These are phyloP conservation scores for Glossosoma conforme DNA, from an alignment of 1,140 invertebrate species.

Conservation along the genomic window DNA sequence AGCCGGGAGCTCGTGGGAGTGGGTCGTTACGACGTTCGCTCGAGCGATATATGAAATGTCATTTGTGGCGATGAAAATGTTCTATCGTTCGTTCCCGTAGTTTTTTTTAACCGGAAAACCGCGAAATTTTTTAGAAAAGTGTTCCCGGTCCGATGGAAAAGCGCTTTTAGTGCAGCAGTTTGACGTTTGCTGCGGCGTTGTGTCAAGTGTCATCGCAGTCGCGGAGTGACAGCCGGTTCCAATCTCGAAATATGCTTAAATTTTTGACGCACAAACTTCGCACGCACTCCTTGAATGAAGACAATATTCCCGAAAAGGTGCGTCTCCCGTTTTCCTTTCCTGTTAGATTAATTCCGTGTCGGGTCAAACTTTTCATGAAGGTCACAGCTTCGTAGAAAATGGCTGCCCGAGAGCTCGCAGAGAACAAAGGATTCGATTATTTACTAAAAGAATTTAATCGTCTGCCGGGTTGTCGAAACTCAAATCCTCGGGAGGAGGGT, in stretches of 20 bases:
- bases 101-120: not conserved
- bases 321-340: constrained; percentile 39
- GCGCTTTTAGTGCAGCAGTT: not conserved
- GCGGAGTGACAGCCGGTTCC: constrained; percentile 31
- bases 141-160: constrained; percentile 9
- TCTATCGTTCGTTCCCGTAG: constrained; percentile 8
- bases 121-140: not conserved
- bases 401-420: constrained; percentile 40
- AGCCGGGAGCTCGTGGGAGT: constrained; percentile 41
- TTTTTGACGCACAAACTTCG: constrained; percentile 74
- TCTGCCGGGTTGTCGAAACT: not conserved
- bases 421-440: constrained; percentile 48
- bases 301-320: constrained; percentile 61
- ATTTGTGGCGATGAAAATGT: constrained; percentile 17
- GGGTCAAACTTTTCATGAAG: constrained; percentile 38
- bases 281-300: constrained; percentile 75
- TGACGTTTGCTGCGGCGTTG: constrained; percentile 22
- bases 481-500: not conserved
- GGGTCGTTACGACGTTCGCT: constrained; percentile 36
- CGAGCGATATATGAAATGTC: constrained; percentile 28
- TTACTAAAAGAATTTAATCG: constrained; percentile 9
- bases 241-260: constrained; percentile 65
- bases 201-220: constrained; percentile 25
- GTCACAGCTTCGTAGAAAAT: constrained; percentile 49
- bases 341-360: constrained; percentile 22